Evolutionary conservation across 2,888 invertebrate genomes (phyloP).

Genomic region (Copidosoma aretas): DNA sequence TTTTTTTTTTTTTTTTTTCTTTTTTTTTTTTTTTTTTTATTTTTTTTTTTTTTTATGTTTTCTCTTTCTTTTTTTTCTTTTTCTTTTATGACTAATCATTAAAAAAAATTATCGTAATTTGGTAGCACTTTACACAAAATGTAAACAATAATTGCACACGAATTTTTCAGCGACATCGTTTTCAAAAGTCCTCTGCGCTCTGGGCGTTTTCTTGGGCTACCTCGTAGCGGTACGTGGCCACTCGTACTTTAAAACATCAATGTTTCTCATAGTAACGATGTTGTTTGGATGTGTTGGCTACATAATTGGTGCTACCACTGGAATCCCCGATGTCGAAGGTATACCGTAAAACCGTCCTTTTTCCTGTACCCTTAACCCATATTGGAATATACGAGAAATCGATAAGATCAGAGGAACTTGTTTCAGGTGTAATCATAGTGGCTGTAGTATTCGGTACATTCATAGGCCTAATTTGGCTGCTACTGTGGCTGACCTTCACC

Average conservation of each 20-base stretch:
- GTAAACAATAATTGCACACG: too few relatives aligned
- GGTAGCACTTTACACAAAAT: too few relatives aligned
- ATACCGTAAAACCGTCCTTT: conserved; percentile 6
- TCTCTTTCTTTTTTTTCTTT: too few relatives aligned
- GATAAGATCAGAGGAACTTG: too few relatives aligned
- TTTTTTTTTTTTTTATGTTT: too few relatives aligned
- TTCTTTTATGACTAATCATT: too few relatives aligned
- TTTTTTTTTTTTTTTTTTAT: too few relatives aligned
- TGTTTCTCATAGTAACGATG: conserved; percentile 69
- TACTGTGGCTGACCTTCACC: conserved; percentile 71
- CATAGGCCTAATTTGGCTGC: conserved; percentile 69
- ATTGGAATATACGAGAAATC: too few relatives aligned
- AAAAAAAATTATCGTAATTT: too few relatives aligned
- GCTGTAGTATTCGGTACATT: conserved; percentile 67
- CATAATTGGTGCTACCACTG: conserved; percentile 55
- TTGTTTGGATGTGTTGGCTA: conserved; percentile 68
- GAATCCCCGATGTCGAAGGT: conserved; percentile 41
- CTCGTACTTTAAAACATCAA: conserved; percentile 69
- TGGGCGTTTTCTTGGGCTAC: conserved; percentile 68
- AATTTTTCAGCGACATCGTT: conserved; percentile 38
- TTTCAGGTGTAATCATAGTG: conserved; percentile 65
- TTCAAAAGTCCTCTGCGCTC: conserved; percentile 59
- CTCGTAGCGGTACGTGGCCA: conserved; percentile 72
- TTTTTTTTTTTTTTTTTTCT: too few relatives aligned
- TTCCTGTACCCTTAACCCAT: too few relatives aligned